Conservation (phyloP, 2,113 vertebrate genomes). For the Copsychus sechellarum region DNA sequence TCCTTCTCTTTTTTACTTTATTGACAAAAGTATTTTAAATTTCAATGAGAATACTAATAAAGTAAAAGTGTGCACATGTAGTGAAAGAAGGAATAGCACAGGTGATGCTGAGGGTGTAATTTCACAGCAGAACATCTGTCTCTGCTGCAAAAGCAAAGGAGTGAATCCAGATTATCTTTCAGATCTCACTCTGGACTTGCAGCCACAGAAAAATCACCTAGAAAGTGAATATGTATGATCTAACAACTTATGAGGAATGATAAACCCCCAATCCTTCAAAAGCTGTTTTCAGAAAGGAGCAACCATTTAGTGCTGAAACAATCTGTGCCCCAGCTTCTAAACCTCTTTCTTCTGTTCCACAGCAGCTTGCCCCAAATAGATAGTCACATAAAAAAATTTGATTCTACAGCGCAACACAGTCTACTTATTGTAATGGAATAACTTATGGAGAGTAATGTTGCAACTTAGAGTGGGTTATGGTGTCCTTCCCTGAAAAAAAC, state of each 20-base stretch:
- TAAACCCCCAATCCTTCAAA: not conserved
- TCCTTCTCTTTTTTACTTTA: not conserved
- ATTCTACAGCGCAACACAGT: slow-evolving; percentile 76
- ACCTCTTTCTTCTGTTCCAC: slow-evolving; percentile 76
- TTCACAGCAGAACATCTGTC: not conserved
- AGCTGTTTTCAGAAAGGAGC: not conserved
- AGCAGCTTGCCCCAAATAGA: slow-evolving; percentile 81
- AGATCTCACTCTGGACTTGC: not conserved
- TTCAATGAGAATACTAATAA: not conserved
- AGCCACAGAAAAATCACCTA: not conserved
- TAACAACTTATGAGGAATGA: not conserved
- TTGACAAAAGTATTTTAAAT: not conserved
- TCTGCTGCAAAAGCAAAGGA: not conserved
- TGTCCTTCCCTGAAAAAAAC: slow-evolving; percentile 78
- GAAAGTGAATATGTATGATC: not conserved
- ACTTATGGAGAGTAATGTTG: slow-evolving; percentile 80
- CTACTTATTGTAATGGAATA: slow-evolving; percentile 78
- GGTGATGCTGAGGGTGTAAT: not conserved
- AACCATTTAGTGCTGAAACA: not conserved
- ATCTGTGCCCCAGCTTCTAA: slow-evolving; percentile 20
- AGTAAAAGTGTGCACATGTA: not conserved
- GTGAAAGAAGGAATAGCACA: slow-evolving; percentile 15
- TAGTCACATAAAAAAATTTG: slow-evolving; percentile 69
- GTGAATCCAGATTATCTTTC: slow-evolving; percentile 8
- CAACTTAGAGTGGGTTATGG: slow-evolving; percentile 82